These are phyloP conservation scores for Nanger granti DNA, from an alignment of 2,113 vertebrate genomes.

Conservation along the genomic window DNA sequence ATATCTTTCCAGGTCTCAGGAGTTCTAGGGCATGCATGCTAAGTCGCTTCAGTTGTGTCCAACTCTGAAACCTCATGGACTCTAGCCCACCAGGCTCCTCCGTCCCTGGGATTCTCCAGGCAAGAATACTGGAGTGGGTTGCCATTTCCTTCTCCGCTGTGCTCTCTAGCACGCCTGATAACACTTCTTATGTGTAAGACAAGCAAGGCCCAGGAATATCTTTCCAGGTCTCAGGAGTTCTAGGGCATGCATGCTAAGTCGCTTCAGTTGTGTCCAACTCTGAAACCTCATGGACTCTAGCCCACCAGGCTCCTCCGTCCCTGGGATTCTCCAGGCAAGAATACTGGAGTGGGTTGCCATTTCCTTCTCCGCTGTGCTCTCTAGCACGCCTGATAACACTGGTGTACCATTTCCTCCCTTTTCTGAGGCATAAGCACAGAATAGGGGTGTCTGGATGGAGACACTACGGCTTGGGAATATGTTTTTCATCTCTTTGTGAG, in stretches of 20 bases:
- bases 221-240: too few species aligned
- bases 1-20: background rate
- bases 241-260: background rate
- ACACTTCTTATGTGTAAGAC: background rate
- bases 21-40: background rate
- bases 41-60: background rate
- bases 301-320: background rate
- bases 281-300: background rate
- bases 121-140: background rate
- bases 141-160: fast-evolving
- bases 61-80: background rate
- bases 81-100: background rate
- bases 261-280: fast-evolving
- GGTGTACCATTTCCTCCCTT: background rate
- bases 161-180: fast-evolving
- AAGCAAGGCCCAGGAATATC: background rate
- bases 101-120: background rate
- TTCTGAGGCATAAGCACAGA: background rate
- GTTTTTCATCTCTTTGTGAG: background rate
- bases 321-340: background rate
- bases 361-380: background rate
- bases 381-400: fast-evolving
- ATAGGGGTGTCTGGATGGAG: background rate
- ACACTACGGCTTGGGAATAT: background rate
- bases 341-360: background rate